Conservation (phyloP, 2,113 vertebrate species). For the Seriola quinqueradiata region DNA sequence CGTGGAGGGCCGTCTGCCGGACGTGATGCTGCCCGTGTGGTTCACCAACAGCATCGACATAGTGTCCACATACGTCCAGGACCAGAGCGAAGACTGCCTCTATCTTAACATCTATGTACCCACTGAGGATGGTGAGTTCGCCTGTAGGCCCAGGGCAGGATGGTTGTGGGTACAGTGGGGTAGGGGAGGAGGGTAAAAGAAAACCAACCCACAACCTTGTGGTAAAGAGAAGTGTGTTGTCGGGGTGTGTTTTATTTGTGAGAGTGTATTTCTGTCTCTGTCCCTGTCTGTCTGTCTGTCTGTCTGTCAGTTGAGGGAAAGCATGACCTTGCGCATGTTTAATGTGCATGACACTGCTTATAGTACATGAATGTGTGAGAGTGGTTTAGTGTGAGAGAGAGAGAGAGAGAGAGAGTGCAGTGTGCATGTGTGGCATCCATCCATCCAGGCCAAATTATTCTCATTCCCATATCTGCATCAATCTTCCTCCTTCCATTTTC, state of each 20-base stretch:
- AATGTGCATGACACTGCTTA: constrained; percentile 90
- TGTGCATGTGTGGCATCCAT: constrained; percentile 70
- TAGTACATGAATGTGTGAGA: constrained; percentile 52
- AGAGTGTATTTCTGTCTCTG: constrained; percentile 46
- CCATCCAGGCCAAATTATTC: constrained; percentile 49
- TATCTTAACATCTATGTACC: constrained; percentile 99
- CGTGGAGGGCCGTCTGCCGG: constrained; percentile 95
- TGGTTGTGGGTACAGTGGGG: constrained; percentile 42
- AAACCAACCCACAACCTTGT: constrained; percentile 35
- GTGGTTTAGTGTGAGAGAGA: constrained; percentile 38
- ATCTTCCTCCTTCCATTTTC: constrained; percentile 74
- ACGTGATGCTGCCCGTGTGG: constrained; percentile 99
- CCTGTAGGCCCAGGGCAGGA: constrained; percentile 74
- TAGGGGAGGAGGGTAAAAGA: constrained; percentile 40
- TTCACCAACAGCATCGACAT: constrained; percentile 98
- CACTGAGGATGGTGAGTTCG: constrained; percentile 99
- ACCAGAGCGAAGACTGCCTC: constrained; percentile 99
- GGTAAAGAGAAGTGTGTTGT: constrained; percentile 33
- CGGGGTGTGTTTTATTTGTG: constrained; percentile 54
- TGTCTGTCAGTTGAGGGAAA: constrained; percentile 65
- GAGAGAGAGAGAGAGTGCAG: constrained; percentile 30
- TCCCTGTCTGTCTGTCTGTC: constrained; percentile 41
- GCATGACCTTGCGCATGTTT: constrained; percentile 94
- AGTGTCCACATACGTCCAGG: constrained; percentile 96
- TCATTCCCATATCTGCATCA: constrained; percentile 63